These are phyloP conservation scores for Himalopsyche japonica DNA, from an alignment of 2,888 invertebrate genomes.

Conservation along the genomic window DNA sequence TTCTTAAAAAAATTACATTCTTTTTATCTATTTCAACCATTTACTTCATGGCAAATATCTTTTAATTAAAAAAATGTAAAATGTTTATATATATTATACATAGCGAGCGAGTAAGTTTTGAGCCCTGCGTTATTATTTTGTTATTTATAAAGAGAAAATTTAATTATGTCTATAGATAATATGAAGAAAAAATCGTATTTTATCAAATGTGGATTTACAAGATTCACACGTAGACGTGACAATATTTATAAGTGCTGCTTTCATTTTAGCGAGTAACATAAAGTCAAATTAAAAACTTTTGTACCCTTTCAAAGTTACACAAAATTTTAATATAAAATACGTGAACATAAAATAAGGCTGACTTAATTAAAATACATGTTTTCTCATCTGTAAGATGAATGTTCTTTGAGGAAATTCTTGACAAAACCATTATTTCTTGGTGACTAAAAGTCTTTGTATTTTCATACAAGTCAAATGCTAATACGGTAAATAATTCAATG, in stretches of 20 bases:
- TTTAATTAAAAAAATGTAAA: no score
- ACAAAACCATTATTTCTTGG: background rate
- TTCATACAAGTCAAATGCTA: background rate
- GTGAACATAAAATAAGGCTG: background rate
- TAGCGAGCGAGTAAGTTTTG: no score
- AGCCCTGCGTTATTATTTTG: no score
- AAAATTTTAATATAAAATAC: background rate
- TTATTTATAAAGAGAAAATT: no score
- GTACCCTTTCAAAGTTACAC: background rate
- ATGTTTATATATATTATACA: no score
- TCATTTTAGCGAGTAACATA: background rate
- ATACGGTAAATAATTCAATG: constrained; percentile 1
- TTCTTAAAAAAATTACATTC: no score
- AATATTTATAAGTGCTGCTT: background rate
- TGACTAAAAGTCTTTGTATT: background rate
- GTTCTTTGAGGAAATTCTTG: background rate
- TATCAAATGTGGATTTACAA: no score
- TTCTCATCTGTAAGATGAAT: background rate
- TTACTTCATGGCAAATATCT: no score
- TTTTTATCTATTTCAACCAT: no score
- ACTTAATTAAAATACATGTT: constrained; percentile 1
- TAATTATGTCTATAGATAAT: no score
- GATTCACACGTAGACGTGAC: no score
- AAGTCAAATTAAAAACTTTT: background rate
- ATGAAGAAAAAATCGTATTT: no score